These are phyloP conservation scores for Tridacna crocea DNA, from an alignment of 2,888 invertebrate species.

Conservation along the genomic window DNA sequence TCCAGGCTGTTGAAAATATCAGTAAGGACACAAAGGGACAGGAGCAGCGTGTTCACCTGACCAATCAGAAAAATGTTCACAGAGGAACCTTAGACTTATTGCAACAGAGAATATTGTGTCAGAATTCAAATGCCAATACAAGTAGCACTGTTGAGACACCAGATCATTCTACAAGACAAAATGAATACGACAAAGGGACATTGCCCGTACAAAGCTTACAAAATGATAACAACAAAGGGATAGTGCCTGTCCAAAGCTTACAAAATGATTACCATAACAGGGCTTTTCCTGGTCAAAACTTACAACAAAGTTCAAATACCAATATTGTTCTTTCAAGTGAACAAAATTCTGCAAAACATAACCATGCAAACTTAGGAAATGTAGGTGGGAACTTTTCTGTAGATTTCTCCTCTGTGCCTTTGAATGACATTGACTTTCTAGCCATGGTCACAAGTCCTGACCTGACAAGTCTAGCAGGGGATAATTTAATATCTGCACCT, in stretches of 20 bases:
- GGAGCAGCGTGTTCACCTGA: not conserved
- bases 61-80: constrained; percentile 41
- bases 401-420: constrained; percentile 51
- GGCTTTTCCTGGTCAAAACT: not conserved
- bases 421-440: constrained; percentile 57
- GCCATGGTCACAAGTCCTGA: constrained; percentile 52
- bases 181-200: not conserved
- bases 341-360: not conserved
- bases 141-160: not conserved
- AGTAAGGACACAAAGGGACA: not conserved
- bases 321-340: not conserved
- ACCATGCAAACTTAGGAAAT: not conserved
- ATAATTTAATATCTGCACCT: constrained; percentile 9
- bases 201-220: not conserved
- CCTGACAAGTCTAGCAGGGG: constrained; percentile 8
- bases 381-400: constrained; percentile 41
- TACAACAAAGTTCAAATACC: not conserved
- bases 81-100: constrained; percentile 46
- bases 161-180: constrained; percentile 14
- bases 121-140: constrained; percentile 14
- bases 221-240: not conserved
- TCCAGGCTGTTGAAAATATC: not conserved
- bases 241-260: not conserved
- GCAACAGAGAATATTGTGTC: constrained; percentile 47
- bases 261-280: not conserved